phyloP scores from a whole-genome alignment of 2,888 invertebrate genomes.

The Epistrophe grossulariae region DNA sequence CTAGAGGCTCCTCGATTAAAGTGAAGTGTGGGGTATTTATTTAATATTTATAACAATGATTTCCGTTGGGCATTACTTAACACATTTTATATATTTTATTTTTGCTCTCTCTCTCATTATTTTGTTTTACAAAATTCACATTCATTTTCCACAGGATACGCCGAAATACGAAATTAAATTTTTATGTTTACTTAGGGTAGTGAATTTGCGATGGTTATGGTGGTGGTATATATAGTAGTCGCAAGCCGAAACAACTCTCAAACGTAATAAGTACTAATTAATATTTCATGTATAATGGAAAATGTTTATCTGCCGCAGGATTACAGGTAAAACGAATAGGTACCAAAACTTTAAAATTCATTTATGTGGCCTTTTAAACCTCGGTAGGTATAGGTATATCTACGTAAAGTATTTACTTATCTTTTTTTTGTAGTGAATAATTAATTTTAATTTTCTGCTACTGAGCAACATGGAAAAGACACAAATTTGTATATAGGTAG shows the following conservation, averaged over 20 bases:
- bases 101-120: conserved; percentile 19
- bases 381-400: background rate
- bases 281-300: conserved; percentile 52
- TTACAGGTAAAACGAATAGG: conserved; percentile 10
- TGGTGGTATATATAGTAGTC: conserved; percentile 1
- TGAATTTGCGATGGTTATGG: background rate
- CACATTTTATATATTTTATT: conserved; percentile 42
- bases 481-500: background rate
- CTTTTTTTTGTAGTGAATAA: background rate
- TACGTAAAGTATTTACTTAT: conserved; percentile 1
- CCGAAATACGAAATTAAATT: conserved; percentile 50
- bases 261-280: conserved; percentile 55
- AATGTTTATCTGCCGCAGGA: conserved; percentile 41
- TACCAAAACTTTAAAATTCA: conserved; percentile 30
- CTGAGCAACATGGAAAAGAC: background rate
- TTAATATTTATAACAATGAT: conserved; percentile 74
- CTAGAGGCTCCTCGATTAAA: conserved; percentile 27
- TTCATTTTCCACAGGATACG: conserved; percentile 35
- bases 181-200: conserved; percentile 30
- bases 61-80: conserved; percentile 71
- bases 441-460: conserved; percentile 22
- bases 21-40: conserved; percentile 43
- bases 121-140: conserved; percentile 36
- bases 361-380: conserved; percentile 14
- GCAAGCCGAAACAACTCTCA: conserved; percentile 9